Base-by-base conservation (phyloP, 2,888 invertebrate genomes). In the Torymus texanus region DNA sequence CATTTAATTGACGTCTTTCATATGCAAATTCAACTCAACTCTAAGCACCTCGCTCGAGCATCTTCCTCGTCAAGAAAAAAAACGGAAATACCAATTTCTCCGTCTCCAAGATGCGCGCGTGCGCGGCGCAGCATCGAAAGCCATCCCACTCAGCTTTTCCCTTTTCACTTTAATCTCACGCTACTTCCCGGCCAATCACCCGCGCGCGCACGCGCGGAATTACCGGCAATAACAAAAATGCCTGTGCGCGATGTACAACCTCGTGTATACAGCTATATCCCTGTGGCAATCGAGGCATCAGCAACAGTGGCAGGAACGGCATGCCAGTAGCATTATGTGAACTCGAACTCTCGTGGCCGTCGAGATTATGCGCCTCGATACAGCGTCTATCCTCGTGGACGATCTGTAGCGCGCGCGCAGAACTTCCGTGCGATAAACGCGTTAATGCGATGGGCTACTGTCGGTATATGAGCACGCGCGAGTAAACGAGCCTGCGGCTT, bases 281-380 rank as follows among this genome's bases (percentile, higher is more conserved):
- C 41, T 41, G 41, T 0, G 41, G 41, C 8, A 41, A 8, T 41
- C 41, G 41, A 41, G 41, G 41, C 41, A 41, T 41, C 41, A 41
- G 41, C 41, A 8, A 8, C 10, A 8, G 41, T 41, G 41, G 41
- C 75, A 72, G 50, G 21, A 21, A 21, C 72, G 63, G 14, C 29
- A 58, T 18, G 41, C 8, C 41, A 62, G 72, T n/a, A 50, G 24
- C 75, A 76, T 72, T 55, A 18, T 75, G 62, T 12, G 72, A 61
- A 80, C 75, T 80, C 62, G 21, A 56, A 70, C 55, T 55, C 71
- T 11, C 68, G 73, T 2, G 29, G 14, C 51, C 61, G 41, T 16
- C n/a, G 16, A 63, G 63, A 79, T 59, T 74, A 24, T 59, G 50
- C 29, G 29, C 67, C 16, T 14, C 58, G 41, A 65, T 71, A 24